A percentile compares a stretch with the other conserved stretches of the same genome.
Evolutionary conservation across 2,888 invertebrate species (phyloP).

Genomic region (Cotesia congregata): DNA sequence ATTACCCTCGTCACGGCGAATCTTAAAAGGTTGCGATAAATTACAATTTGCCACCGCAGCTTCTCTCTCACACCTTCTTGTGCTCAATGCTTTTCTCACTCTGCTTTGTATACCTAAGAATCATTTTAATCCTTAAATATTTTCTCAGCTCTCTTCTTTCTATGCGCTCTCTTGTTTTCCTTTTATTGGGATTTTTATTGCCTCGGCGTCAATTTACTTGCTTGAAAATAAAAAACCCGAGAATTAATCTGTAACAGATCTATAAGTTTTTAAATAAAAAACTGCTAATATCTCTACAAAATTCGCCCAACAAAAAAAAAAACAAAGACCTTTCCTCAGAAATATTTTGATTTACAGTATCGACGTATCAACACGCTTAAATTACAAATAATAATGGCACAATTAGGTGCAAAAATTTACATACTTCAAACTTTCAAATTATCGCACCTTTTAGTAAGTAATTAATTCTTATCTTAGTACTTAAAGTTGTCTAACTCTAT

Average conservation of each 20-base stretch:
- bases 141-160: constrained; percentile 7
- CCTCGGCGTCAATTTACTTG: constrained; percentile 44
- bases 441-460: no score
- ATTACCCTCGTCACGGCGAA: constrained; percentile 51
- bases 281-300: constrained; percentile 3
- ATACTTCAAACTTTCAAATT: no score
- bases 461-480: no score
- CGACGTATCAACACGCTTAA: no score
- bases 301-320: not conserved
- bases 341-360: no score
- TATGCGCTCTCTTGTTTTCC: no score
- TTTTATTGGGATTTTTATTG: constrained; percentile 12
- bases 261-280: constrained; percentile 19
- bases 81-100: constrained; percentile 17
- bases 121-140: constrained; percentile 34
- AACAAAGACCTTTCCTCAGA: not conserved
- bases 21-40: constrained; percentile 55
- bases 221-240: constrained; percentile 28
- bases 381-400: no score
- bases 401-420: no score
- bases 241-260: constrained; percentile 41
- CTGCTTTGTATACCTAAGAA: constrained; percentile 16
- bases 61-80: constrained; percentile 17
- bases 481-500: no score
- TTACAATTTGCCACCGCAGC: constrained; percentile 57